These are phyloP conservation scores for Ibycter americanus DNA, from an alignment of 2,797 vertebrate genomes.

Conservation along the genomic window DNA sequence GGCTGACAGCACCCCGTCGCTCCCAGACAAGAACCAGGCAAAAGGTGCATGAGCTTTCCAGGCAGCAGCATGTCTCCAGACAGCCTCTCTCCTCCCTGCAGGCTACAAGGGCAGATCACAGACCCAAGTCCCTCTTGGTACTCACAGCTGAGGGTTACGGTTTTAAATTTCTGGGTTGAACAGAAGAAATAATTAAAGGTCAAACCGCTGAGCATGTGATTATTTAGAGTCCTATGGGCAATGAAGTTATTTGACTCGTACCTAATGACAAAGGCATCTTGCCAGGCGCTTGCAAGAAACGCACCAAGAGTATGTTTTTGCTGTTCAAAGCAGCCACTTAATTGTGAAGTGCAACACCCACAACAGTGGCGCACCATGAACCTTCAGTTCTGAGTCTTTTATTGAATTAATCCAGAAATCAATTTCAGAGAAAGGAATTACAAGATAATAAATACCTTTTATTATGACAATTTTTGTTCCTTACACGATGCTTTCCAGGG, in stretches of 20 bases:
- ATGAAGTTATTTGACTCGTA: not conserved
- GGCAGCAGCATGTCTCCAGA: not conserved
- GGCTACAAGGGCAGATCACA: not conserved
- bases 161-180: not conserved
- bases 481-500: not conserved
- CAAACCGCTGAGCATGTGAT: not conserved
- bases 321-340: not conserved
- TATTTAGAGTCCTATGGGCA: not conserved
- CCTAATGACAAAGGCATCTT: not conserved
- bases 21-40: not conserved
- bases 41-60: not conserved
- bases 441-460: not conserved
- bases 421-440: not conserved
- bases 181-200: not conserved
- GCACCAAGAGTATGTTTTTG: not conserved
- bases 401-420: not conserved
- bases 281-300: not conserved
- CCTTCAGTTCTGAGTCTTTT: not conserved
- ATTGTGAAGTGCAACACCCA: not conserved
- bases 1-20: not conserved
- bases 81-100: not conserved
- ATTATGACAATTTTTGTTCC: not conserved
- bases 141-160: not conserved
- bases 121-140: not conserved
- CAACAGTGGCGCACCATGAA: not conserved